Base-by-base conservation (phyloP, 2,113 vertebrate genomes). In the Hippocampus comes region DNA sequence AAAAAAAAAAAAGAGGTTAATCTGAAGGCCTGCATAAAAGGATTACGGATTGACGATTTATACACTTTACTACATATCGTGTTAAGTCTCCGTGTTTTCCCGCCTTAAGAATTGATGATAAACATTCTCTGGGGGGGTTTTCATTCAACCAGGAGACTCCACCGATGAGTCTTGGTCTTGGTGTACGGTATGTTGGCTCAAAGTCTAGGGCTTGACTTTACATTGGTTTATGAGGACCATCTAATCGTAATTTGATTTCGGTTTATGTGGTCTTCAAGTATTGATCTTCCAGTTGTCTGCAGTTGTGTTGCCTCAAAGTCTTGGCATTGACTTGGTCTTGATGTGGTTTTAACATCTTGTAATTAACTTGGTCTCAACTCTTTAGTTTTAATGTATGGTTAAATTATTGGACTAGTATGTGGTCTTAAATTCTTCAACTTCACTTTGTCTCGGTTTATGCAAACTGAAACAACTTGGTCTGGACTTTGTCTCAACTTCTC, bases 1-100 rank as follows among this genome's bases (percentile, higher is more conserved):
- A 72, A 61, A 17, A 27, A 30, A 59, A 87, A 86, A 81, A 84
- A 85, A 85, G 82, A 73, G 73, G 78, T 85, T 86, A 91, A 90
- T 90, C 84, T 86, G 82, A 85, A 90, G 82, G 51, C 46, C 70
- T 80, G 80, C 79, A 87, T 82, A 82, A 71, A 83, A 27, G 64
- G 55, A 66, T 69, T 23, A 55, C 77, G 75, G 63, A 75, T 75
- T 82, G 68, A 79, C 70, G 78, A 67, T 73, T 46, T 86, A 79
- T 82, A 3, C 53, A 56, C 21, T 23, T 56, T 11, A 56, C 21
- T 23, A 23, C 5, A n/a, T 56, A 56, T 56, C 2, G 21, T 56
- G 25, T 56, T 5, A 53, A 53, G 6, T 53, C 17, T 53, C 17
- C 49, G 20, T 23, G 9, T 56, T 56, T n/a, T 3, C 53, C 7